Evolutionary conservation across 1,140 invertebrate species (phyloP), one percentile per base, ranked within the genome.

Genomic region (Pseudoatta argentina): DNA sequence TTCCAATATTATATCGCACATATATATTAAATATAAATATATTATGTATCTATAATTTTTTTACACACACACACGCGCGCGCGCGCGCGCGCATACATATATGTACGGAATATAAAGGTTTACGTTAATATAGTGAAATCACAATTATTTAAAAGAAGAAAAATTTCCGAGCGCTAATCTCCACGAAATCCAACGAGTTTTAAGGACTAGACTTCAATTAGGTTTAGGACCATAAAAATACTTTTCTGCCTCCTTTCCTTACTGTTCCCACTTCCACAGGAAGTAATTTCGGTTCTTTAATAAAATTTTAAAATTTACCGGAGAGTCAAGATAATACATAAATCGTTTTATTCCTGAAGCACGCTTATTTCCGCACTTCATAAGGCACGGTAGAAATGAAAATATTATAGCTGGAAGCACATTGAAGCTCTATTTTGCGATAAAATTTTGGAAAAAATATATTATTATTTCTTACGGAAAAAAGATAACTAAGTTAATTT

Each of bases 231-330:
- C 81, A 83, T 92, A 91, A 92, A 92, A 92, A 91, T 89, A 89
- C 81, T 87, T 78, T 87, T 82, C 18, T 30, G 69, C 53, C 63
- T 55, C 24, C 61, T 51, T 83, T n/a, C 67, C 72, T 69, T 77
- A 59, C 53, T 48, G 21, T 48, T 24, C 18, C 51, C 67, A 66
- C 66, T 92, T 92, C 86, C 85, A 57, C 85, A 71, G 89, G 87
- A 92, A 92, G 89, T 88, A 91, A 92, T 91, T 91, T 91, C 85
- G 91, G 85, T 75, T 57, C 69, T 89, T 89, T 92, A 92, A 92
- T 92, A 81, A 89, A 92, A 91, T 92, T 91, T 92, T 90, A 83
- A 87, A 92, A 92, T 92, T 92, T 91, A 73, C 87, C 61, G 71
- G 73, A 59, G 55, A 86, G 66, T 79, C 63, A 8, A 55, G 76